Conservation (phyloP, 1,140 invertebrate species). For the Lamellibrachia luymesi region DNA sequence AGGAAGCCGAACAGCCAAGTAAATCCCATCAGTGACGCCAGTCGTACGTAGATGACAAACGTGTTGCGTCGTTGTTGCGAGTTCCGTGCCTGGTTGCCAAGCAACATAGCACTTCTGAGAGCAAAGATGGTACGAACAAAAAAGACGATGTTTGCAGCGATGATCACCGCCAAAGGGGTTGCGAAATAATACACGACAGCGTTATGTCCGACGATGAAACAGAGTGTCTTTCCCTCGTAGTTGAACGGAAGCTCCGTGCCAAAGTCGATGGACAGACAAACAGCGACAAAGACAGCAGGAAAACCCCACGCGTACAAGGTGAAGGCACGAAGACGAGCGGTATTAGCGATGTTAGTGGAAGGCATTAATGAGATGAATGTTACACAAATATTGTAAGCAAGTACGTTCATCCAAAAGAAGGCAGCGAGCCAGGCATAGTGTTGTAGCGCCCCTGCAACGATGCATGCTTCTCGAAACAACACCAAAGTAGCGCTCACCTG, state of each 20-base stretch:
- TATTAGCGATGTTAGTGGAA: constrained; percentile 22
- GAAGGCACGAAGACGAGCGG: constrained; percentile 58
- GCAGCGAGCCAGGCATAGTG: constrained; percentile 61
- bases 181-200: constrained; percentile 54
- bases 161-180: constrained; percentile 50
- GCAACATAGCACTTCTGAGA: constrained; percentile 57
- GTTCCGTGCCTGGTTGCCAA: constrained; percentile 34
- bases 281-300: constrained; percentile 56
- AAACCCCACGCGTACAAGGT: constrained; percentile 59
- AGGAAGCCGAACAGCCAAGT: constrained; percentile 57
- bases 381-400: constrained; percentile 63
- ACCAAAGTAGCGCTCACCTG: constrained; percentile 44
- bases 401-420: constrained; percentile 64
- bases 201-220: constrained; percentile 19
- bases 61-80: constrained; percentile 27
- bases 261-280: constrained; percentile 56
- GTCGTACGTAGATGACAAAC: constrained; percentile 56
- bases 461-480: constrained; percentile 26
- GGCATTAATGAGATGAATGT: constrained; percentile 60
- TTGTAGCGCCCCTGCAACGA: constrained; percentile 53
- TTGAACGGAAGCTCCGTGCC: constrained; percentile 20
- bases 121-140: constrained; percentile 57
- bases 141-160: constrained; percentile 49
- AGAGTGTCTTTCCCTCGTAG: neutral
- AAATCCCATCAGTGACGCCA: constrained; percentile 59